phyloP scores from a whole-genome alignment of 2,888 invertebrate genomes.

The Tachina grossa region DNA sequence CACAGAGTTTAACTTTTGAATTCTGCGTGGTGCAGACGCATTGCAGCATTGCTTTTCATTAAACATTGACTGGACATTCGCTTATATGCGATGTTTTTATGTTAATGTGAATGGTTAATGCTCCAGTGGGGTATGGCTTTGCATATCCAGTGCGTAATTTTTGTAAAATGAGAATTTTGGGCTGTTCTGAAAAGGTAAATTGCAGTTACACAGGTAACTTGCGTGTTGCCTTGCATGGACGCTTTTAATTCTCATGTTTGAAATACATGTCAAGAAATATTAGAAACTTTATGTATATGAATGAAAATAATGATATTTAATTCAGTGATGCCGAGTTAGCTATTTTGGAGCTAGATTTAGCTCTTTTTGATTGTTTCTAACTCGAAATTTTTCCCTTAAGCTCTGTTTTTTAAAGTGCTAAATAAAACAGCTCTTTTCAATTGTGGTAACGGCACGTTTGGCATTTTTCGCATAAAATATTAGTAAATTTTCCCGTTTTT shows the following conservation, averaged over 20 bases:
- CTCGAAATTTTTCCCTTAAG: too few relatives aligned
- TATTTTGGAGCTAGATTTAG: too few relatives aligned
- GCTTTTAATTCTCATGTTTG: slow-evolving; percentile 64
- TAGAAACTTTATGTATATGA: neutral
- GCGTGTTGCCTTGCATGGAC: slow-evolving; percentile 60
- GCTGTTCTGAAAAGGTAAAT: slow-evolving; percentile 63
- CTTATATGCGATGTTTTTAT: slow-evolving; percentile 64
- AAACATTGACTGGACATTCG: slow-evolving; percentile 75
- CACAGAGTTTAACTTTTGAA: slow-evolving; percentile 33
- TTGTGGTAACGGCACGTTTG: too few relatives aligned
- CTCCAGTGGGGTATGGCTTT: slow-evolving; percentile 83
- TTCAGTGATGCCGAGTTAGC: too few relatives aligned
- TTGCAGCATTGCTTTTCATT: slow-evolving; percentile 75
- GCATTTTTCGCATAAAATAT: too few relatives aligned
- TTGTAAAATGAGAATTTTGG: slow-evolving; percentile 73
- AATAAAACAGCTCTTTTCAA: too few relatives aligned
- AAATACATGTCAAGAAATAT: neutral
- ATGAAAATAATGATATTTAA: too few relatives aligned
- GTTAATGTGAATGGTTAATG: slow-evolving; percentile 64
- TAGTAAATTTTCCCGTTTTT: too few relatives aligned
- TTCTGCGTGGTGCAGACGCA: slow-evolving; percentile 77
- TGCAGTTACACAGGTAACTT: slow-evolving; percentile 55
- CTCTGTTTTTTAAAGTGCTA: too few relatives aligned
- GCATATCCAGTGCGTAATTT: slow-evolving; percentile 82
- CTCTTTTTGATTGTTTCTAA: too few relatives aligned